A percentile compares a stretch with the other conserved stretches of the same genome.
phyloP scores from a whole-genome alignment of 2,797 vertebrate genomes.

The Acropternis orthonyx region DNA sequence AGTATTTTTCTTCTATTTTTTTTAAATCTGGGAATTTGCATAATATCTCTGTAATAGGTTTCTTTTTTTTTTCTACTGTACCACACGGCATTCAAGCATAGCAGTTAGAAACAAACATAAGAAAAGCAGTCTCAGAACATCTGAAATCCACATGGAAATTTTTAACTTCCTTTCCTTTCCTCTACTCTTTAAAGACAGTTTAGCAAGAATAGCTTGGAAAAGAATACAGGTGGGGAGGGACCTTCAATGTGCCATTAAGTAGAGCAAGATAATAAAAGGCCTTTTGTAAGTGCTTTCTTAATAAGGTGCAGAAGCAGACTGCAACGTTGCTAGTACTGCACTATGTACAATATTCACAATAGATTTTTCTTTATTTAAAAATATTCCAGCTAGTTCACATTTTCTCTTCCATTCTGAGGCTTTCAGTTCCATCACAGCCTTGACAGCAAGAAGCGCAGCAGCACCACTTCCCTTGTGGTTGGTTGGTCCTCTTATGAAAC shows the following conservation, averaged over 20 bases:
- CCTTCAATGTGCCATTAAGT: constrained; percentile 72
- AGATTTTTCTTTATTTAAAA: constrained; percentile 68
- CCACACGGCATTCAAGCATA: constrained; percentile 81
- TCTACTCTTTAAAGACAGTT: constrained; percentile 63
- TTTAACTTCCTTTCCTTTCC: constrained; percentile 63
- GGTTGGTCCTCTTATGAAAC: constrained; percentile 73
- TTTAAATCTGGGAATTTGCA: constrained; percentile 83
- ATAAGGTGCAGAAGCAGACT: constrained; percentile 92
- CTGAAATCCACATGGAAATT: constrained; percentile 70
- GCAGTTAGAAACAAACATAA: constrained; percentile 78
- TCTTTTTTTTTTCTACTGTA: constrained; percentile 74
- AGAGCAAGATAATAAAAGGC: constrained; percentile 77
- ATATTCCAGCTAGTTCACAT: constrained; percentile 85
- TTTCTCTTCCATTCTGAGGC: constrained; percentile 77
- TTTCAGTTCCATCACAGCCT: constrained; percentile 74
- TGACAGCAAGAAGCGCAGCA: constrained; percentile 72
- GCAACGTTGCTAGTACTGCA: constrained; percentile 80
- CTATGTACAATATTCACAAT: constrained; percentile 90
- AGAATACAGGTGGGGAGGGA: constrained; percentile 47
- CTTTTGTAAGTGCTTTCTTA: constrained; percentile 83
- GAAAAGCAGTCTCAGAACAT: constrained; percentile 77
- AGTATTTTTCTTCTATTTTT: constrained; percentile 74
- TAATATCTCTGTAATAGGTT: constrained; percentile 79
- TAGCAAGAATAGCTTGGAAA: constrained; percentile 56
- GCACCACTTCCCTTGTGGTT: constrained; percentile 63